Base-by-base conservation (phyloP, 1,140 invertebrate genomes). In the Lanistes nyassanus region DNA sequence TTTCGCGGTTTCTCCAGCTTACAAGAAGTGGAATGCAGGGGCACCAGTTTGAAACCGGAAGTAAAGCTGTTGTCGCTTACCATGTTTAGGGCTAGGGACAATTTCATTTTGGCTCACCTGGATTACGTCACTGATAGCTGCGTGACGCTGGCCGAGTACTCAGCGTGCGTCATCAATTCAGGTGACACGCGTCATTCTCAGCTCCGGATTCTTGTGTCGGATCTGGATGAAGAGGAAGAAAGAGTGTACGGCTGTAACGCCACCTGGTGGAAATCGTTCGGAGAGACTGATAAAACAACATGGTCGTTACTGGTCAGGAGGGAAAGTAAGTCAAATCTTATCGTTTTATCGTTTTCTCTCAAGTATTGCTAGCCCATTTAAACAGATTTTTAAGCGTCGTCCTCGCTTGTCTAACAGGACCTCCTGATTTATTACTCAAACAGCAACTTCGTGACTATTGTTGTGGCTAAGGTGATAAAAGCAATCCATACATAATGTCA, bases 21-120 rank as follows among this genome's bases (percentile, higher is more conserved):
- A 4, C 31, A 60, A 29, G 70, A 72, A 58, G 70, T 72, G 36
- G 70, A 72, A 23, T 72, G 70, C 37, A 37, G 34, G 26, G 70
- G 70, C 31, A 42, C n/a, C 31, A n/a, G 60, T 34, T 37, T 72
- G 16, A 36, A 58, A 39, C 70, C 29, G 55, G 31, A 60, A n/a
- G 37, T 31, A 34, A 29, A 65, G 42, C 42, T 47, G 42, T 47
- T 47, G 19, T 47, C 42, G 42, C 42, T 47, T 9, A 51, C 53
- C 21, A 26, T 70, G 26, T 55, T 55, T 36, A 31, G 51, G 23
- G 31, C 56, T 11, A 55, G 47, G 13, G 53, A 70, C 68, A 70
- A 23, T 55, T 56, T 29, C 3, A 36, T 56, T 29, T 7, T 70
- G 51, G 68, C 68, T 23, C 56, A 39, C 23, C 16, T 70, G 51